phyloP scores from a whole-genome alignment of 2,113 vertebrate species.

The Illadopsis cleaveri region DNA sequence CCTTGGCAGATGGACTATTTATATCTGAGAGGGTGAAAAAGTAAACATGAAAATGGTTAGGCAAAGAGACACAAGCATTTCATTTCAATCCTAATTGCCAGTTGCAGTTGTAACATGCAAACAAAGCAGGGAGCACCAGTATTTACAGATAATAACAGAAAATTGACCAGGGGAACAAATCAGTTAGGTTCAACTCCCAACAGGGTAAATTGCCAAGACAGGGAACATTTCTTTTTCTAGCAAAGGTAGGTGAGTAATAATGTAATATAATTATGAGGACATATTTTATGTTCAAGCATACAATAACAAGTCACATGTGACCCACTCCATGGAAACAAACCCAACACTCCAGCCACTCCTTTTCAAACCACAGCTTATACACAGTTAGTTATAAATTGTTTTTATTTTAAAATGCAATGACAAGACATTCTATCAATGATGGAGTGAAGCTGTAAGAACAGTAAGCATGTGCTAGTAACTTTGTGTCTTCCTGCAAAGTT shows the following conservation, averaged over 20 bases:
- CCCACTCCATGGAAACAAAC: neutral
- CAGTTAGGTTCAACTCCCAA: neutral
- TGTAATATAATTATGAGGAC: neutral
- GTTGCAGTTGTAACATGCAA: neutral
- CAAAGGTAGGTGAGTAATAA: neutral
- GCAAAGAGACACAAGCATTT: neutral
- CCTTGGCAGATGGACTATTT: constrained; percentile 53
- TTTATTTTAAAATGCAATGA: neutral
- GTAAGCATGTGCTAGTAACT: neutral
- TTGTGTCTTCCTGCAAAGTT: neutral
- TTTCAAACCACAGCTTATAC: neutral
- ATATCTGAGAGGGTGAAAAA: constrained; percentile 23
- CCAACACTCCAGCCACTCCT: neutral
- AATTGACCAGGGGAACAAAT: neutral
- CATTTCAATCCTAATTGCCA: neutral
- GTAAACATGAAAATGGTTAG: neutral
- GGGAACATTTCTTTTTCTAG: neutral
- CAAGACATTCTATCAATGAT: neutral
- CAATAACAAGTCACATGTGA: neutral
- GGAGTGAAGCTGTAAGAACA: neutral
- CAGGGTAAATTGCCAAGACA: neutral
- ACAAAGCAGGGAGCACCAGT: neutral
- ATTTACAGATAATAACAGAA: neutral
- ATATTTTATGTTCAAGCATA: neutral
- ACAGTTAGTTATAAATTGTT: neutral